Percentiles rank a stretch among this genome's conserved stretches.
Conservation (phyloP, 2,113 vertebrate genomes). For the Sclerurus mexicanus region DNA sequence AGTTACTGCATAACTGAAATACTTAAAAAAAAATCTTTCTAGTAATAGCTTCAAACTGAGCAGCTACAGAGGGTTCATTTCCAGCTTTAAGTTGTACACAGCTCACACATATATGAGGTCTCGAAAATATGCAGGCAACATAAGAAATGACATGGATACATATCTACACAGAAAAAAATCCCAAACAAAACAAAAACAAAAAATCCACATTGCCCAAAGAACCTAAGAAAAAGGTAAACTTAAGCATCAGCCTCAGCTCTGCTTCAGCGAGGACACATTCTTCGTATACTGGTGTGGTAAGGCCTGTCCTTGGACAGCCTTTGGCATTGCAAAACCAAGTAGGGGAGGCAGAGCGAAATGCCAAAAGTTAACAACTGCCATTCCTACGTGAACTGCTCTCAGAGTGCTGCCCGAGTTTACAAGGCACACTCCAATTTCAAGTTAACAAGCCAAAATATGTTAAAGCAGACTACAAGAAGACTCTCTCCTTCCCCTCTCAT, state of each 20-base stretch:
- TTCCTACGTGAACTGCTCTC: background rate
- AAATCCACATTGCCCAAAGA: background rate
- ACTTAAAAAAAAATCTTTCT: background rate
- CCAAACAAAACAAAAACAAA: too few species aligned
- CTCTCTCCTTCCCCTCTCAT: background rate
- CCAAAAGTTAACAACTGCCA: background rate
- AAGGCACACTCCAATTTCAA: background rate
- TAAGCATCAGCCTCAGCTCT: background rate
- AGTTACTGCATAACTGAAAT: background rate
- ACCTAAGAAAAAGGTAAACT: background rate
- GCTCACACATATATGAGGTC: background rate
- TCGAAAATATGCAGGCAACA: background rate
- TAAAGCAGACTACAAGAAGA: background rate
- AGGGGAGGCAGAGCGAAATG: background rate
- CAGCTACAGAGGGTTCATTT: background rate
- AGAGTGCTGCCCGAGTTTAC: background rate
- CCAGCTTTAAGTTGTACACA: background rate
- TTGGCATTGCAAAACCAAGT: background rate
- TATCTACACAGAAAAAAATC: accelerated
- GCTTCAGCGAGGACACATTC: background rate
- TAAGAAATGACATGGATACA: background rate
- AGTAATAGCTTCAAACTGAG: background rate
- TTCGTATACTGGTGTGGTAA: background rate
- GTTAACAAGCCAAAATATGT: background rate
- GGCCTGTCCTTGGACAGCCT: background rate